Base-by-base conservation (phyloP, 2,888 invertebrate species). In the Cheilosia variabilis region DNA sequence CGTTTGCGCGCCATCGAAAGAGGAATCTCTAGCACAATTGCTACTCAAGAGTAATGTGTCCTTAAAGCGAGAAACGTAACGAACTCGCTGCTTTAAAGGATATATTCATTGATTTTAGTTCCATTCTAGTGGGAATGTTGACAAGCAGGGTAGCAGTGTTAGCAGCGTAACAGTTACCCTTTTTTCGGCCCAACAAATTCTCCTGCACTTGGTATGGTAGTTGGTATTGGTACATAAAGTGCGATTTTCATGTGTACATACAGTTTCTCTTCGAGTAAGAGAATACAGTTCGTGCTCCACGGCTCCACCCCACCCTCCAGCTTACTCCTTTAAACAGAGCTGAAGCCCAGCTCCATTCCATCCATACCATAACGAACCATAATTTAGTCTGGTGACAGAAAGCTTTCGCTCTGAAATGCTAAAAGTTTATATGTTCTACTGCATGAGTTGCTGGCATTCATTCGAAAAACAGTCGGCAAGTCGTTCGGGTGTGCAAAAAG, bases 401-500 rank as follows among this genome's bases (percentile, higher is more conserved):
- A 76, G 75, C 75, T 76, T 60, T 37, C 37, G 27, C 66, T 57
- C 37, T 9, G 13, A 27, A 62, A 22, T 24, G 50, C 50, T 19
- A 45, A 10, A 72, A 83, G 43, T 80, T 81, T 81, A 86, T 86
- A 80, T 72, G 68, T 45, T 24, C 60, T 15, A 43, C 53, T 84
- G 76, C 80, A 75, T 19, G 58, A 58, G 27, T 66, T 65, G 66
- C 15, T 60, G 15, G 37, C 55, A 53, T 45, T 88, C 88, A 89
- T 88, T 89, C 87, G 87, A 79, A 87, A 73, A 79, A 79, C 87
- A 88, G 78, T 87, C 88, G 89, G 88, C 87, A 87, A 83, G 73
- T 71, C 41, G 65, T 87, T 77, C 66, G 79, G 80, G 62, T 66
- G 87, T 72, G 82, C 84, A 83, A 66, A 22, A 50, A 45, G 37